These are phyloP conservation scores for Nyctibius bracteatus DNA, from an alignment of 2,113 vertebrate genomes.

Conservation along the genomic window DNA sequence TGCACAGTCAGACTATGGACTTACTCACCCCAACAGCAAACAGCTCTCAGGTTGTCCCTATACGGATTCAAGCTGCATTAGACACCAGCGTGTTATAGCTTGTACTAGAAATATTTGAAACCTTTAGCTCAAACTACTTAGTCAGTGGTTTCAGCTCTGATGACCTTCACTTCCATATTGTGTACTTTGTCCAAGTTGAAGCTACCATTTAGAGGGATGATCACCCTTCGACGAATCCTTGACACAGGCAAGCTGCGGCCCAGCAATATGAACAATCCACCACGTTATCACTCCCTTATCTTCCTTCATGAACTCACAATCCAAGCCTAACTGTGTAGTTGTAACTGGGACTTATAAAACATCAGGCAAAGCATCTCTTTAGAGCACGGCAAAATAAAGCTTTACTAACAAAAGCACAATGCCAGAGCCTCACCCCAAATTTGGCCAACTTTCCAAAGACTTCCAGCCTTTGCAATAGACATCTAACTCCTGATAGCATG, in stretches of 20 bases:
- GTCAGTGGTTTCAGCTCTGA: neutral
- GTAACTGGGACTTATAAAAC: neutral
- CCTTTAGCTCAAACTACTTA: neutral
- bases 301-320: neutral
- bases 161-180: neutral
- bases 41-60: neutral
- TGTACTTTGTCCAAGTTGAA: too few relatives aligned
- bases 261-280: neutral
- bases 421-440: neutral
- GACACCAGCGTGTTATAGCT: neutral
- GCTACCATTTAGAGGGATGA: neutral
- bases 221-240: neutral
- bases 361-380: neutral
- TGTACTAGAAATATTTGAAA: neutral
- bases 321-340: neutral
- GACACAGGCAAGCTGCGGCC: neutral
- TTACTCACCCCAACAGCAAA: neutral
- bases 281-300: neutral
- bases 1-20: too few relatives aligned
- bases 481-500: neutral
- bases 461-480: neutral
- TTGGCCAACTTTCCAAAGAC: neutral
- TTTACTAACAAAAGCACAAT: neutral
- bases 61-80: accelerated
- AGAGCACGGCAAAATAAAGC: neutral